These are phyloP conservation scores for Brachyistius frenatus DNA, from an alignment of 2,113 vertebrate genomes.

Conservation along the genomic window DNA sequence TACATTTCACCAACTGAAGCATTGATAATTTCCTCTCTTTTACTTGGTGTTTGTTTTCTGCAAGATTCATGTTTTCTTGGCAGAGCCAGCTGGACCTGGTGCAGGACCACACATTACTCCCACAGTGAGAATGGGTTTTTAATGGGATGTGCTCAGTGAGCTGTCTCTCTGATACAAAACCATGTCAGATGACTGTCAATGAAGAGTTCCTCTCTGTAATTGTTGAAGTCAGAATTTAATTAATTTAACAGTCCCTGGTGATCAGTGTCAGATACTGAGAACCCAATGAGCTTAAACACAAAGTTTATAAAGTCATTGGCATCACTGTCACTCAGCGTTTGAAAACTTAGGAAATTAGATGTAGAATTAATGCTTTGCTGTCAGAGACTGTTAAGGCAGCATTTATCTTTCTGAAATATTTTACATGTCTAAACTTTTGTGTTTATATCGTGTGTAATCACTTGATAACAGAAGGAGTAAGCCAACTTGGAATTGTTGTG, in stretches of 20 bases:
- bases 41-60: constrained; percentile 16
- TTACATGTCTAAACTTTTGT: constrained; percentile 19
- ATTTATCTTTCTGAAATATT: constrained; percentile 31
- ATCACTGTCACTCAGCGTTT: constrained; percentile 11
- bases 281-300: constrained; percentile 16
- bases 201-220: neutral
- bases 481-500: constrained; percentile 24
- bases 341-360: constrained; percentile 1
- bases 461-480: constrained; percentile 25
- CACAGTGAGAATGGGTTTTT: constrained; percentile 42
- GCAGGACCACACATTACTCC: constrained; percentile 41
- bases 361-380: neutral
- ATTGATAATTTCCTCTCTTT: constrained; percentile 4
- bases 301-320: constrained; percentile 10
- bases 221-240: constrained; percentile 34
- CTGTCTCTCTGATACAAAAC: constrained; percentile 10
- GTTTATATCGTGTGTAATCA: constrained; percentile 37
- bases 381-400: neutral
- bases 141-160: constrained; percentile 42
- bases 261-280: constrained; percentile 24
- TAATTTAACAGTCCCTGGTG: constrained; percentile 16
- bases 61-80: constrained; percentile 30
- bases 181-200: constrained; percentile 14
- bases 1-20: neutral
- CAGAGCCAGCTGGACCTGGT: constrained; percentile 29